Evolutionary conservation across 2,113 vertebrate species (phyloP).

Genomic region (Hirundichthys speculiger): DNA sequence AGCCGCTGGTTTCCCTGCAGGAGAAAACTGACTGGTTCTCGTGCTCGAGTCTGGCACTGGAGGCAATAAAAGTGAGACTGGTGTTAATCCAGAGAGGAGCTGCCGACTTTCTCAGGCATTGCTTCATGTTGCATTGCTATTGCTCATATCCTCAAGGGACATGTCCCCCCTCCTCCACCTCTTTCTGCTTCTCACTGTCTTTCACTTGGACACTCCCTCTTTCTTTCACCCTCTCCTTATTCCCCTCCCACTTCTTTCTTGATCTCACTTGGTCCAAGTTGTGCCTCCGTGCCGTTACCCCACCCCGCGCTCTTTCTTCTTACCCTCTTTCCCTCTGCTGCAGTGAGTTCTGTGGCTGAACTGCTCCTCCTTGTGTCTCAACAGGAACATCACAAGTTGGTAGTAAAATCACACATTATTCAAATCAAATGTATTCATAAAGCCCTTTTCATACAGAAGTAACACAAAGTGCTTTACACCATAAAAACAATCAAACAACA

Average conservation of each 20-base stretch:
- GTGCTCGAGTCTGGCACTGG: slow-evolving; percentile 49
- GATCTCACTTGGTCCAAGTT: slow-evolving; percentile 60
- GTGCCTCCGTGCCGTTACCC: slow-evolving; percentile 9
- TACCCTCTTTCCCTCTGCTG: not conserved
- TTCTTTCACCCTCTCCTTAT: slow-evolving; percentile 45
- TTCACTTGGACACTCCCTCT: slow-evolving; percentile 62
- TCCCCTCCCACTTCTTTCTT: slow-evolving; percentile 47
- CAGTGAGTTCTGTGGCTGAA: slow-evolving; percentile 31
- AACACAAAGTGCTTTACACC: too few species aligned
- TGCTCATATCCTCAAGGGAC: slow-evolving; percentile 76
- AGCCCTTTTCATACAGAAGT: too few species aligned
- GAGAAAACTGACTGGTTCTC: slow-evolving; percentile 37
- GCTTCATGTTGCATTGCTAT: slow-evolving; percentile 80
- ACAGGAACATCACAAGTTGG: slow-evolving; percentile 37
- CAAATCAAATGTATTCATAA: not conserved
- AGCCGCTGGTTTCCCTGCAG: slow-evolving; percentile 57
- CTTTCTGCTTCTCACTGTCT: slow-evolving; percentile 36
- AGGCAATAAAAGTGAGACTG: slow-evolving; percentile 57
- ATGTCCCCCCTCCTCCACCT: slow-evolving; percentile 22
- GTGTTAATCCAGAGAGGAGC: slow-evolving; percentile 67
- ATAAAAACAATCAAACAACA: too few species aligned
- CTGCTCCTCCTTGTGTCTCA: slow-evolving; percentile 61
- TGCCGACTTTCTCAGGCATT: slow-evolving; percentile 68
- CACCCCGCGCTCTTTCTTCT: slow-evolving; percentile 12
- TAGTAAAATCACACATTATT: not conserved